A percentile compares a stretch with the other conserved stretches of the same genome.
Evolutionary conservation across 2,888 invertebrate genomes (phyloP).

Genomic region (Oscheius sp.): DNA sequence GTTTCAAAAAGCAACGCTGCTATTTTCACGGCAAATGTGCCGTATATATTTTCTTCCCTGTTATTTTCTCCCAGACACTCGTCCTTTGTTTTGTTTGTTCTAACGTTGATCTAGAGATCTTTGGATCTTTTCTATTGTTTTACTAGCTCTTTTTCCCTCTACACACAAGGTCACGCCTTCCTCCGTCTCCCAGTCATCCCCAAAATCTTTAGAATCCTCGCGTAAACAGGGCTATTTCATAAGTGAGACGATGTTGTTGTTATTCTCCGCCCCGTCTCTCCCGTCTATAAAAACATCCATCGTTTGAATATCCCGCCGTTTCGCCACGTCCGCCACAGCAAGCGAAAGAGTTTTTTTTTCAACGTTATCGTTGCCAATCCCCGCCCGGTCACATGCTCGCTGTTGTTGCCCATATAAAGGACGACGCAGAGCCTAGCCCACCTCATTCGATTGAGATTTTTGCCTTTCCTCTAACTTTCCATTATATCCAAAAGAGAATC

Average conservation of each 20-base stretch:
- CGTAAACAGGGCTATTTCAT: too few relatives aligned
- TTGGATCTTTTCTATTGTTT: too few relatives aligned
- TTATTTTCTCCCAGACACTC: too few relatives aligned
- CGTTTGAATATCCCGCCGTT: not conserved
- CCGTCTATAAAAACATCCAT: not conserved
- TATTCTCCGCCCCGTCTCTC: not conserved
- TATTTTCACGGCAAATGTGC: not conserved
- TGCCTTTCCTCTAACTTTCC: not conserved
- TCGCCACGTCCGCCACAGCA: not conserved
- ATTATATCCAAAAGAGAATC: too few relatives aligned
- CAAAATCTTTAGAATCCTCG: too few relatives aligned
- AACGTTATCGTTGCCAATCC: constrained; percentile 20
- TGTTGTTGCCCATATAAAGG: constrained; percentile 22
- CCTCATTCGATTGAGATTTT: not conserved
- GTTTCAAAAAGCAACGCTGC: not conserved
- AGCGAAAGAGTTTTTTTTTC: not conserved
- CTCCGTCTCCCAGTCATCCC: too few relatives aligned
- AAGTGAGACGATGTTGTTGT: not conserved
- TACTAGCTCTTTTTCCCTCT: too few relatives aligned
- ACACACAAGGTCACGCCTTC: too few relatives aligned
- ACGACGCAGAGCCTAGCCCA: not conserved
- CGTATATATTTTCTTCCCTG: too few relatives aligned
- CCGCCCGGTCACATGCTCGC: constrained; percentile 28
- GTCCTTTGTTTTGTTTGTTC: too few relatives aligned
- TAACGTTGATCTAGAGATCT: too few relatives aligned